Conservation (phyloP, 2,797 vertebrate species). For the Lophotriccus pileatus region DNA sequence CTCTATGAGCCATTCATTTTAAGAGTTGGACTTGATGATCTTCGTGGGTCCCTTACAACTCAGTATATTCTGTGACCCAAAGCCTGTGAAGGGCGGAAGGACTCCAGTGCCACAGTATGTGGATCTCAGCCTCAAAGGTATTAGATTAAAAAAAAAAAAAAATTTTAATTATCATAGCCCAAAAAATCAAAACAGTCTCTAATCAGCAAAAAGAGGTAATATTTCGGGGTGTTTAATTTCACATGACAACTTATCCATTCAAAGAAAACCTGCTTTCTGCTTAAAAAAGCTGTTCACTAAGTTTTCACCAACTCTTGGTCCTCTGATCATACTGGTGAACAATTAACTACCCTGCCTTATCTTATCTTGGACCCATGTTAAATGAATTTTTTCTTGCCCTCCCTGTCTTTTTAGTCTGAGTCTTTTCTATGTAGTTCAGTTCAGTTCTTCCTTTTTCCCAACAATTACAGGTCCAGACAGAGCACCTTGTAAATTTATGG, state of each 20-base stretch:
- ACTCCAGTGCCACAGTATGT: neutral
- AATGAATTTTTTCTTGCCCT: neutral
- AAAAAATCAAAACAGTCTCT: neutral
- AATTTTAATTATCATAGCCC: neutral
- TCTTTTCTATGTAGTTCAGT: neutral
- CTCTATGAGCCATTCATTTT: neutral
- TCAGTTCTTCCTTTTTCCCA: conserved; percentile 1
- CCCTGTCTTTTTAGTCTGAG: neutral
- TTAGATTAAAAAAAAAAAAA: neutral
- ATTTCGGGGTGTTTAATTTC: neutral
- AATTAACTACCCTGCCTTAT: neutral
- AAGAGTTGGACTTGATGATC: neutral
- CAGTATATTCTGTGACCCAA: neutral
- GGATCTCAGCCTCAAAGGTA: neutral
- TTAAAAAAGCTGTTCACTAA: neutral
- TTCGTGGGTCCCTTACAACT: neutral
- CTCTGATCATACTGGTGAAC: neutral
- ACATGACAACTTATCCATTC: neutral
- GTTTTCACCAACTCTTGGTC: neutral
- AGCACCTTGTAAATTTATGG: conserved; percentile 6
- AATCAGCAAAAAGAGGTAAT: neutral
- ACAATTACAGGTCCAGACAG: neutral
- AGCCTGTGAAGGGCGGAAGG: neutral
- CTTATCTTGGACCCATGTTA: neutral
- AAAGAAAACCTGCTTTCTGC: neutral